A percentile compares a stretch with the other conserved stretches of the same genome.
These are phyloP conservation scores for Ophioninae sp. DNA, from an alignment of 2,888 invertebrate genomes.

Conservation along the genomic window DNA sequence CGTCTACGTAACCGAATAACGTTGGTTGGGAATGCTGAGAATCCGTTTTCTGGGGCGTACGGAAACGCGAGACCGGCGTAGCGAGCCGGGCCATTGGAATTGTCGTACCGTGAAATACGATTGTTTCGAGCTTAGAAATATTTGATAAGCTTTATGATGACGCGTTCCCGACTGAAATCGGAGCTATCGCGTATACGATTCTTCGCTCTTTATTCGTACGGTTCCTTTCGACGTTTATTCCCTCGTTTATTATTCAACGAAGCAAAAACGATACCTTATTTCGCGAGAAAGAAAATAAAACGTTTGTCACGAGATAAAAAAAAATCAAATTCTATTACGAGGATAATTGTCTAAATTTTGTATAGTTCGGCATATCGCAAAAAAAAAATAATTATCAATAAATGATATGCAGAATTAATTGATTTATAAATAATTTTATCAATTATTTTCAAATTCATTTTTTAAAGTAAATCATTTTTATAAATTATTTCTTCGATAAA, in stretches of 20 bases:
- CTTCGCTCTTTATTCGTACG: conserved; percentile 16
- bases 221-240: background rate
- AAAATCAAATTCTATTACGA: background rate
- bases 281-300: background rate
- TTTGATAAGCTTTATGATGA: conserved; percentile 42
- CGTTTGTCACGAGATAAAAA: background rate
- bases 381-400: no score
- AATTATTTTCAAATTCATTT: no score
- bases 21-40: conserved; percentile 11
- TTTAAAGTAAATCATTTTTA: no score
- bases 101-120: conserved; percentile 19
- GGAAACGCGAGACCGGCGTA: conserved; percentile 31
- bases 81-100: background rate
- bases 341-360: no score
- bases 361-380: no score
- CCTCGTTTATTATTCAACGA: background rate
- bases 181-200: conserved; percentile 33
- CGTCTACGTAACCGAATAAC: conserved; percentile 36
- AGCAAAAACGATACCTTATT: background rate
- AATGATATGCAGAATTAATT: no score
- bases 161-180: conserved; percentile 33
- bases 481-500: no score
- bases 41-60: conserved; percentile 1
- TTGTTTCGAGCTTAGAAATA: conserved; percentile 30
- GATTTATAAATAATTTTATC: no score